Evolutionary conservation across 2,113 vertebrate genomes (phyloP), one percentile per base, ranked within the genome.

Genomic region (Physeter macrocephalus): DNA sequence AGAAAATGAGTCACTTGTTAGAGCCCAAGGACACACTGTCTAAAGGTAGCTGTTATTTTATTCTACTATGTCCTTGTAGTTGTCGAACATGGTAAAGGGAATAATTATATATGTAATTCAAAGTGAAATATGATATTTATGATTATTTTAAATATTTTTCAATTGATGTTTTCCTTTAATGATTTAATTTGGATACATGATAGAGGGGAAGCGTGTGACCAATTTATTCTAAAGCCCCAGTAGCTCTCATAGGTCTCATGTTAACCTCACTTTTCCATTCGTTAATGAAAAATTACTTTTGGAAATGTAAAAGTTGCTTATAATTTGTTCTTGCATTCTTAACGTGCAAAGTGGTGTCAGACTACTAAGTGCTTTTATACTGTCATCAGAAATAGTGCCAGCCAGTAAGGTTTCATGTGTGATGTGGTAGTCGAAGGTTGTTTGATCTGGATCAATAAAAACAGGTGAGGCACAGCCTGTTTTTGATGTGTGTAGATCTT

Each of bases 101-200:
- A 13, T 49, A n/a, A 29, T 4, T 2, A 94, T 27, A 9, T 78
- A 2, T 23, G 8, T 36, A 92, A 46, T 96, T 43, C 85, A 43
- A 27, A 69, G 21, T 59, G 74, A 12, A 80, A 61, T 6, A 29
- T 21, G 46, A 2, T 72, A 4, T 54, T 95, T 41, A 78, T 23
- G n/a, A n/a, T 31, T n/a, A 14, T 54, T 90, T 91, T 85, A 41
- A 80, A 93, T 72, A 8, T 78, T 29, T 78, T 89, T 83, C n/a
- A 36, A 1, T 52, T 82, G 54, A 77, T 82, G 8, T 31, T 87
- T 95, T 89, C 34, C 36, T 36, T 31, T 49, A 36, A 8, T 59
- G 52, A 17, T 31, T 87, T 71, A 46, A 39, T 74, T 46, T 64
- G 54, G 25, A 6, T 94, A 77, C 81, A 78, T 36, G 21, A 27